Conservation (phyloP, 1,140 invertebrate species). For the Pogonognathellus flavescens region DNA sequence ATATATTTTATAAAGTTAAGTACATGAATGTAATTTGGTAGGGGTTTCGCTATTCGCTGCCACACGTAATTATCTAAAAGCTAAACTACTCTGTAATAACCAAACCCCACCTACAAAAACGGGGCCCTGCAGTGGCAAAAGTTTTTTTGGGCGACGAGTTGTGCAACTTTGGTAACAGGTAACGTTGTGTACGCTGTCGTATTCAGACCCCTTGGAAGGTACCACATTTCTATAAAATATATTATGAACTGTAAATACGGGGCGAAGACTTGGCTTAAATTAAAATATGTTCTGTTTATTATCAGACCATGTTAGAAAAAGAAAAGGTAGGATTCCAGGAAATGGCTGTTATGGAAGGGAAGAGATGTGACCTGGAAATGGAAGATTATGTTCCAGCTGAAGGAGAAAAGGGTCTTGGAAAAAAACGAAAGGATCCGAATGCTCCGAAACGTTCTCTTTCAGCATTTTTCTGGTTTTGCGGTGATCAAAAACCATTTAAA, state of each 20-base stretch:
- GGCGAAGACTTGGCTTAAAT: neutral
- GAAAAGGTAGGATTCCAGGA: constrained; percentile 99
- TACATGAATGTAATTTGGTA: too few species aligned
- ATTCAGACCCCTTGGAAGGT: too few species aligned
- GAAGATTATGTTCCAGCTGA: constrained; percentile 92
- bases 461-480: constrained; percentile 99
- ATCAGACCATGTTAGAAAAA: constrained; percentile 96
- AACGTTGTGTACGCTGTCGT: too few species aligned
- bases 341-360: constrained; percentile 98
- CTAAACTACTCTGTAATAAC: too few species aligned
- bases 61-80: too few species aligned
- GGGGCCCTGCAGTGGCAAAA: too few species aligned
- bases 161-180: too few species aligned
- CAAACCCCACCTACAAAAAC: too few species aligned
- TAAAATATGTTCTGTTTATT: constrained; percentile 41
- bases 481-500: constrained; percentile 95
- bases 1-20: too few species aligned
- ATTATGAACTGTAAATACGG: neutral
- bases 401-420: constrained; percentile 81
- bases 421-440: constrained; percentile 98
- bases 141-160: too few species aligned
- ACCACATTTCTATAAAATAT: neutral
- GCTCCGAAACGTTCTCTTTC: constrained; percentile 98
- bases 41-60: too few species aligned
- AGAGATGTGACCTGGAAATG: constrained; percentile 96